Base-by-base conservation (phyloP, 2,113 vertebrate genomes). In the Semicossyphus pulcher region DNA sequence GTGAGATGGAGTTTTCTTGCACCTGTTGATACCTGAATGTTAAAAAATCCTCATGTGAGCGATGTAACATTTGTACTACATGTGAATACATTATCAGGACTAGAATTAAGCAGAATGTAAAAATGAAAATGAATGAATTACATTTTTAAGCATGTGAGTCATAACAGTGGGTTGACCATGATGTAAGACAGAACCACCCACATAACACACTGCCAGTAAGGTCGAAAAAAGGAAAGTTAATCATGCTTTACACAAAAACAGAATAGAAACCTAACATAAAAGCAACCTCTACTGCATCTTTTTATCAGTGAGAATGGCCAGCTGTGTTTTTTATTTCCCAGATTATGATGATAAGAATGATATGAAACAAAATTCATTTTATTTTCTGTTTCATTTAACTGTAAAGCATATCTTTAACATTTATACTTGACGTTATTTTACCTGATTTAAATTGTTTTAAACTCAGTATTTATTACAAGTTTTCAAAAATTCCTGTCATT, bases 1-100 rank as follows among this genome's bases (percentile, higher is more conserved):
- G 97, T 99, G 86, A 76, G 91, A 42, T 0, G 5, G 5, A 14
- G 16, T 16, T 7, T 3, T 8, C 8, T 20, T 5, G 10, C 36
- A n/a, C n/a, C n/a, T n/a, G n/a, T 37, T 15, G 4, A 11, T 37
- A 14, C 36, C 3, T n/a, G n/a, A n/a, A n/a, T n/a, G n/a, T n/a
- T n/a, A n/a, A n/a, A n/a, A n/a, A n/a, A n/a, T n/a, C n/a, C n/a
- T n/a, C n/a, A n/a, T 37, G 18, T 60, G 18, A 31, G 26, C 3
- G n/a, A n/a, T 28, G 10, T 44, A 60, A 31, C 11, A 10, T 45
- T 29, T 60, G 18, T 7, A 20, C 3, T 29, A 5, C 5, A n/a
- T 20, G 12, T 26, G 6, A 52, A 5, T 8, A 31, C 5, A 15
- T 23, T 41, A 3, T 28, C 15, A 15, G 21, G 7, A 42, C 11